Percentiles rank a stretch among this genome's conserved stretches.
Conservation (phyloP, 2,797 vertebrate genomes). For the Eulemur albifrons region DNA sequence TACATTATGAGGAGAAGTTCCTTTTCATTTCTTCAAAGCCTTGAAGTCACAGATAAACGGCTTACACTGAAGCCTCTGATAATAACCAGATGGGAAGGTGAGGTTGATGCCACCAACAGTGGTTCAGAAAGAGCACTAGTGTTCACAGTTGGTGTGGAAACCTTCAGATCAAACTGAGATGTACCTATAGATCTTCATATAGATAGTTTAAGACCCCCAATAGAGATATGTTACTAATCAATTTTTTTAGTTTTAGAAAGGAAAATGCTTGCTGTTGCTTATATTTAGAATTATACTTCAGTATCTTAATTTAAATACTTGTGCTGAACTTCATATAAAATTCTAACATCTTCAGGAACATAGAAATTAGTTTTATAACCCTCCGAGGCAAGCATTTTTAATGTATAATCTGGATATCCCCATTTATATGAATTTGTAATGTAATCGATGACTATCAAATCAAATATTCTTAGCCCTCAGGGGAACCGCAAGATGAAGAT, state of each 20-base stretch:
- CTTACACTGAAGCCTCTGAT: neutral
- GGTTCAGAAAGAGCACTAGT: neutral
- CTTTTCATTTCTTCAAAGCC: neutral
- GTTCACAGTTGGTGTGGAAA: neutral
- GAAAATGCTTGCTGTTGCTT: neutral
- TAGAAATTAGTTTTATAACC: neutral
- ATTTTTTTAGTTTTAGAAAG: slow-evolving; percentile 2
- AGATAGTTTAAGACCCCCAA: neutral
- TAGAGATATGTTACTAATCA: neutral
- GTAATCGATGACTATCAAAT: neutral
- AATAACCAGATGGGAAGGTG: neutral
- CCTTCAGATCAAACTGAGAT: neutral
- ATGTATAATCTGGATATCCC: neutral
- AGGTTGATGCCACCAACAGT: too few relatives aligned
- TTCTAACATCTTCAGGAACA: neutral
- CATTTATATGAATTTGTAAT: neutral
- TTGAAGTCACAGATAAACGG: neutral
- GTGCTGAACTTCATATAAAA: neutral
- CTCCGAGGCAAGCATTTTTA: neutral
- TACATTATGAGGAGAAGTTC: neutral
- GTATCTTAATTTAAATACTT: neutral
- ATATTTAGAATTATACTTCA: neutral
- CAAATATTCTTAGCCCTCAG: slow-evolving; percentile 74
- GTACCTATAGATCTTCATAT: neutral
- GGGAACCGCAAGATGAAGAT: slow-evolving; percentile 52